Conservation (phyloP, 2,888 invertebrate species). For the Leptopilina drosophilae region DNA sequence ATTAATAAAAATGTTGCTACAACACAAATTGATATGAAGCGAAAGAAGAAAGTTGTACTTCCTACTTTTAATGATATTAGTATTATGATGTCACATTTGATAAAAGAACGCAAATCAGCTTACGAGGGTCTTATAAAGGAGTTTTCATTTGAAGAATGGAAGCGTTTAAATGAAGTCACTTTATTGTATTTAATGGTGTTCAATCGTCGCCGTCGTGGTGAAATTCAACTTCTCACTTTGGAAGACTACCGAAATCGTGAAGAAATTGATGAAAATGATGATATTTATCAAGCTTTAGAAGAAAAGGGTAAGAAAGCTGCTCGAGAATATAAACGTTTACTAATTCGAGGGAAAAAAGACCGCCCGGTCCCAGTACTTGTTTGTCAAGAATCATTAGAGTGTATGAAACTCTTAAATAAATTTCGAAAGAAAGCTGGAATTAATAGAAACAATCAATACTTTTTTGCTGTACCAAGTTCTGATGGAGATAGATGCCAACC, state of each 20-base stretch:
- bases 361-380: no score
- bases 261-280: neutral
- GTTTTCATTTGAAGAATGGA: neutral
- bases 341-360: no score
- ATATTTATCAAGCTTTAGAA: neutral
- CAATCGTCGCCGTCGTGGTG: neutral
- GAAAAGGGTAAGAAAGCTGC: no score
- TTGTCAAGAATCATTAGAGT: no score
- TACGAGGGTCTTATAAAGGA: neutral
- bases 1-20: neutral
- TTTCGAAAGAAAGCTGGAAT: no score
- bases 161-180: neutral
- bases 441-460: no score
- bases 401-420: no score
- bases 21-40: neutral
- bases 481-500: neutral
- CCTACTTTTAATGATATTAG: neutral
- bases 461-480: neutral
- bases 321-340: no score
- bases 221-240: neutral
- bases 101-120: neutral
- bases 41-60: no score
- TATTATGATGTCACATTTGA: neutral
- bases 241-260: neutral
- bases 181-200: neutral